Evolutionary conservation across 2,797 vertebrate genomes (phyloP), one percentile per base, ranked within the genome.

Genomic region (Megalops cyprinoides): DNA sequence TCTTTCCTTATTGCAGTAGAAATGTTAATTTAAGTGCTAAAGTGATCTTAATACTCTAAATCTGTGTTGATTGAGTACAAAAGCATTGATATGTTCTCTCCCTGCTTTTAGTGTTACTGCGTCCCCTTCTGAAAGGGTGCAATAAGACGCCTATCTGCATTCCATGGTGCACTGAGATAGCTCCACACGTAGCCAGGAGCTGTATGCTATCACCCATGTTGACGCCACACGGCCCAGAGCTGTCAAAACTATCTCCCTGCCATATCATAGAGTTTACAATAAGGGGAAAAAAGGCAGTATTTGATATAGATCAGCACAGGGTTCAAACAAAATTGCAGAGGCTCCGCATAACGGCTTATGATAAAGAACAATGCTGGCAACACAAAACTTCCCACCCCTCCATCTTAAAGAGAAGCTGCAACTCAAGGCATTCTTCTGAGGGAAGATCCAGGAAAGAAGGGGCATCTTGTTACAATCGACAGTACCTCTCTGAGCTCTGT

Each of bases 151-250:
- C 77, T 83, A 83, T 85, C 83, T 85, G 39, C 81, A 71, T 83
- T 86, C 82, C 78, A 88, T 90, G 92, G 91, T 91, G 65, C 71
- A 86, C 85, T 84, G 88, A 89, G 91, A 91, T 90, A 91, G 77
- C 37, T 77, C 79, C 89, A 91, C 86, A 93, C 91, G 92, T 90
- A 93, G 90, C 85, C 84, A 79, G 76, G 15, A 78, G 88, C 88
- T 74, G 79, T 44, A 79, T 81, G 82, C 84, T 94, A 94, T 95
- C 94, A 37, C 85, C 88, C 0, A 83, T 90, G 90, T 92, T 91
- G 94, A 95, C 94, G 94, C 94, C 94, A 94, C 89, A 34, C 82
- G 90, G 94, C 94, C 93, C 91, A 84, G 85, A 90, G 92, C 91
- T 93, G 92, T 94, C 90, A 93, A 94, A 94, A 92, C 89, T 92